Conservation (phyloP, 2,888 invertebrate genomes). For the Rugalucina vietnamica region DNA sequence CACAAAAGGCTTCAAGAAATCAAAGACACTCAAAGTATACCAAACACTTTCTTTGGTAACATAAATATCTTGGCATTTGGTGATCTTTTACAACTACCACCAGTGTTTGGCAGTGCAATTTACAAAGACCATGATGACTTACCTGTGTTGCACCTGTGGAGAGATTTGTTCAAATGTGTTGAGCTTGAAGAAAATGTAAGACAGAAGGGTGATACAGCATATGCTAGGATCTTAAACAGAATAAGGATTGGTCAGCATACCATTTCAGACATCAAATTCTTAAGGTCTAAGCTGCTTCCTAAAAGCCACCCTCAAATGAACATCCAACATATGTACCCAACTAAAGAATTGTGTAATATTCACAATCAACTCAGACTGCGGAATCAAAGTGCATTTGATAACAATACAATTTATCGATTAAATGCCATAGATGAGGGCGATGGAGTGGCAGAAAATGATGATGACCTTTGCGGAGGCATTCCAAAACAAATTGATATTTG, state of each 20-base stretch:
- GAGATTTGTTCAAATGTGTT: not conserved
- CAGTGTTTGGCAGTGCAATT: not conserved
- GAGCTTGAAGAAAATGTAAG: not conserved
- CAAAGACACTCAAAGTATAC: not conserved
- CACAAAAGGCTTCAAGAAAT: constrained; percentile 12
- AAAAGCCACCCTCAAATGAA: not conserved
- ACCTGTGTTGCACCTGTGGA: constrained; percentile 2
- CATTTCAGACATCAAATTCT: not conserved
- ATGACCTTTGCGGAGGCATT: not conserved
- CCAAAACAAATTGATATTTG: not conserved
- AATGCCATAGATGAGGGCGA: not conserved
- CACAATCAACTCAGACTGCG: not conserved
- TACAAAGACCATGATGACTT: not conserved
- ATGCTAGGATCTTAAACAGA: constrained; percentile 16
- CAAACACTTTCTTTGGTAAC: not conserved
- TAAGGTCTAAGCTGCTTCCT: not conserved
- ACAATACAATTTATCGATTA: not conserved
- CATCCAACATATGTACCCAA: not conserved
- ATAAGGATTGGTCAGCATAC: not conserved
- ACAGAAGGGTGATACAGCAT: not conserved
- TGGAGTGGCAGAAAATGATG: not conserved
- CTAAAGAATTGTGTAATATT: not conserved
- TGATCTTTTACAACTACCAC: not conserved
- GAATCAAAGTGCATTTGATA: not conserved
- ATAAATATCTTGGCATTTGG: constrained; percentile 4